Percentiles rank a stretch among this genome's conserved stretches.
Conservation (phyloP, 2,888 invertebrate species). For the Tinea trinotella region DNA sequence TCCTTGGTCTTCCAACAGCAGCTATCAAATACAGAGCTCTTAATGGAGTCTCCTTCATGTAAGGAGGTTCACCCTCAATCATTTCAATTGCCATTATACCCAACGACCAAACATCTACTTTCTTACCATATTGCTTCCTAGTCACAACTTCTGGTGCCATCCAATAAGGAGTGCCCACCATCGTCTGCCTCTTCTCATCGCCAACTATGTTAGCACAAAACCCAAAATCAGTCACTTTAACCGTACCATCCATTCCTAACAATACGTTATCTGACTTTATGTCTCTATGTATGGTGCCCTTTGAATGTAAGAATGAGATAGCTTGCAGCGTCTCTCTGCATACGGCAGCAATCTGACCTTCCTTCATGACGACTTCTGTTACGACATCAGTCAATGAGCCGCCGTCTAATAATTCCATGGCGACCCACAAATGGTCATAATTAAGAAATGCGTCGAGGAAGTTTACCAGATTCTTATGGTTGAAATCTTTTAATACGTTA, state of each 20-base stretch:
- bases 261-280: constrained; percentile 98
- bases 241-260: constrained; percentile 91
- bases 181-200: constrained; percentile 95
- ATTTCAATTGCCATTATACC: constrained; percentile 98
- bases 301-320: constrained; percentile 89
- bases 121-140: constrained; percentile 93
- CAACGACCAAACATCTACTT: constrained; percentile 94
- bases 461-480: constrained; percentile 96
- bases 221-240: constrained; percentile 97
- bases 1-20: constrained; percentile 93
- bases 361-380: constrained; percentile 97
- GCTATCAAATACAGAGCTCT: constrained; percentile 95
- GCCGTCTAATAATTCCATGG: constrained; percentile 96
- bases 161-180: constrained; percentile 99
- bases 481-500: constrained; percentile 89
- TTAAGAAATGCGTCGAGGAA: constrained; percentile 95
- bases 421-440: constrained; percentile 94
- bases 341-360: constrained; percentile 96
- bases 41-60: constrained; percentile 94
- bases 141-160: constrained; percentile 98
- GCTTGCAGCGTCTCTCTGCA: constrained; percentile 89
- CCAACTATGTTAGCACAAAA: constrained; percentile 97
- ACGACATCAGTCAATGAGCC: constrained; percentile 98
- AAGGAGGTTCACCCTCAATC: constrained; percentile 97
- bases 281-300: constrained; percentile 94